phyloP scores from a whole-genome alignment of 2,888 invertebrate genomes.

The Chaetogeoica ovagalla region DNA sequence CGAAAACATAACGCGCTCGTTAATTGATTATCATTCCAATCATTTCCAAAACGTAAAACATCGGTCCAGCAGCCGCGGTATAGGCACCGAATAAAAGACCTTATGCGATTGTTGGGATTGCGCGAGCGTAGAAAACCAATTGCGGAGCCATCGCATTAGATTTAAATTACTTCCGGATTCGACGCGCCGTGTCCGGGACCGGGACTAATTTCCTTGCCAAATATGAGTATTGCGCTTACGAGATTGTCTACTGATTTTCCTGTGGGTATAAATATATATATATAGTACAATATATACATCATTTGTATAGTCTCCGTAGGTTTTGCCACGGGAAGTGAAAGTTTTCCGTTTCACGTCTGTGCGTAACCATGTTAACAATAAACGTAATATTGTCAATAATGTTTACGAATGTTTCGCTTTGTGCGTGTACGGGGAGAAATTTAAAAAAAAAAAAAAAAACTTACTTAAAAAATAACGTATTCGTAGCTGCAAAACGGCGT shows the following conservation, averaged over 20 bases:
- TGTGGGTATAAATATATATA: neutral
- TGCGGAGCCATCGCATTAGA: slow-evolving; percentile 26
- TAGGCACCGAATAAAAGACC: neutral
- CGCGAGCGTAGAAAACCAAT: slow-evolving; percentile 41
- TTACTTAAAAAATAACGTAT: too few relatives aligned
- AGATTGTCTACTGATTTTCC: slow-evolving; percentile 39
- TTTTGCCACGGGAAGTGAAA: neutral
- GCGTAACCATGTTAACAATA: neutral
- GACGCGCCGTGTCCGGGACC: slow-evolving; percentile 22
- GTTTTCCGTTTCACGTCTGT: neutral
- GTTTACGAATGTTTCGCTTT: too few relatives aligned
- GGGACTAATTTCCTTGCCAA: slow-evolving; percentile 48
- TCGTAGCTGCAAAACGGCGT: too few relatives aligned
- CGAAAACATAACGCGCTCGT: neutral
- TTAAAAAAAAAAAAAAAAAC: too few relatives aligned
- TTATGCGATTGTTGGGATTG: slow-evolving; percentile 29
- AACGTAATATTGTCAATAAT: too few relatives aligned
- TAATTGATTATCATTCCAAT: slow-evolving; percentile 22
- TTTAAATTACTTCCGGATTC: slow-evolving; percentile 47
- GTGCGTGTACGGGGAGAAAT: too few relatives aligned
- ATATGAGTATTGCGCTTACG: slow-evolving; percentile 20
- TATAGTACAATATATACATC: too few relatives aligned
- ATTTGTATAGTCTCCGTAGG: too few relatives aligned
- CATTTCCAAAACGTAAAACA: slow-evolving; percentile 4
- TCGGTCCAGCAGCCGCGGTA: neutral